Evolutionary conservation across 2,888 invertebrate genomes (phyloP).

Genomic region (Trichogramma dendrolimi): DNA sequence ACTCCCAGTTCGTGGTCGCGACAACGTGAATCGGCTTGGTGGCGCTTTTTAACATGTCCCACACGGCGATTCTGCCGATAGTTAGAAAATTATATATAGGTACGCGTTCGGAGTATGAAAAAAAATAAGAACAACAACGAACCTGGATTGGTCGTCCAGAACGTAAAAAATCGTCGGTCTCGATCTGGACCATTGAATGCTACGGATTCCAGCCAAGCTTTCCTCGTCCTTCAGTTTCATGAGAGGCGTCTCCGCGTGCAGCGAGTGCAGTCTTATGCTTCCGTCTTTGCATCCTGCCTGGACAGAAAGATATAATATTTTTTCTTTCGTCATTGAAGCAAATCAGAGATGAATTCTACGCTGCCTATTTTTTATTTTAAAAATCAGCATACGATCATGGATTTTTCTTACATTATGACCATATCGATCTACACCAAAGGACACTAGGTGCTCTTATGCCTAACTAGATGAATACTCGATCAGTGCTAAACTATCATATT

Average conservation of each 20-base stretch:
- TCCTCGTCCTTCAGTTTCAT: slow-evolving; percentile 45
- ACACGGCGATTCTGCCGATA: slow-evolving; percentile 51
- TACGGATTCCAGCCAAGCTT: slow-evolving; percentile 44
- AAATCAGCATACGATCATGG: too few relatives aligned
- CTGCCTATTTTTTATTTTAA: not conserved
- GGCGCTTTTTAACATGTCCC: slow-evolving; percentile 57
- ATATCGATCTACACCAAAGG: too few relatives aligned
- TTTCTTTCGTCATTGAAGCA: not conserved
- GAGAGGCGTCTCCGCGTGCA: slow-evolving; percentile 51
- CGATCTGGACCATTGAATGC: slow-evolving; percentile 56
- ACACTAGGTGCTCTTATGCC: too few relatives aligned
- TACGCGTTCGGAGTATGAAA: not conserved
- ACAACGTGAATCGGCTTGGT: slow-evolving; percentile 53
- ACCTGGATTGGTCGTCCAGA: slow-evolving; percentile 52
- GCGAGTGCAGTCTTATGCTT: slow-evolving; percentile 53
- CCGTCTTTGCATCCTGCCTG: slow-evolving; percentile 56
- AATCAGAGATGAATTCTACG: not conserved
- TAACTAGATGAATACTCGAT: not conserved
- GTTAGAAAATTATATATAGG: slow-evolving; percentile 32
- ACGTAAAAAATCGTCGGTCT: slow-evolving; percentile 56
- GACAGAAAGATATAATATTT: slow-evolving; percentile 3
- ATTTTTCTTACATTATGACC: too few relatives aligned
- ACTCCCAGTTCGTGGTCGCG: slow-evolving; percentile 47
- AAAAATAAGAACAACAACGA: slow-evolving; percentile 15
- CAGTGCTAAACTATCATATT: too few relatives aligned